These are phyloP conservation scores for Dinomys branickii DNA, from an alignment of 2,113 vertebrate species.

Conservation along the genomic window DNA sequence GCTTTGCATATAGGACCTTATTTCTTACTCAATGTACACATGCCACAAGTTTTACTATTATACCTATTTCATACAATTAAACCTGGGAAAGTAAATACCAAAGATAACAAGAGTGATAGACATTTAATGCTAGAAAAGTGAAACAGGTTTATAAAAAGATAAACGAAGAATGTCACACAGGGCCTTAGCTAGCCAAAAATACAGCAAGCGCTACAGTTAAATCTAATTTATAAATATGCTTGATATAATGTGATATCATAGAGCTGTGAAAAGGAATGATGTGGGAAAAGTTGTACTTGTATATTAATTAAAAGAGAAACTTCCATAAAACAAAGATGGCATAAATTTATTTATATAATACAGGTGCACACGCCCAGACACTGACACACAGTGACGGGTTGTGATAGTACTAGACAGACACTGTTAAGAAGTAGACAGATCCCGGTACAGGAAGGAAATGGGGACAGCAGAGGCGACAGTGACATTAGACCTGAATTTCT, in stretches of 20 bases:
- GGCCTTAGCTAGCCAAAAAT: neutral
- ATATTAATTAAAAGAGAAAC: neutral
- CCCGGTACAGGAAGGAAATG: neutral
- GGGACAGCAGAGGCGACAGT: rapidly evolving
- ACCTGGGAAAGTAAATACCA: neutral
- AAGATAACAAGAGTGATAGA: neutral
- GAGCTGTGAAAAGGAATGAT: neutral
- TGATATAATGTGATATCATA: neutral
- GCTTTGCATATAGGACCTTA: neutral
- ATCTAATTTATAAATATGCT: neutral
- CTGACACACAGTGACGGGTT: neutral
- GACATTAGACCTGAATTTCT: neutral
- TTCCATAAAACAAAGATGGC: neutral
- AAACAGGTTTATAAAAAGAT: neutral
- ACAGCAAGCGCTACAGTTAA: neutral
- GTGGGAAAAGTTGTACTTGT: neutral
- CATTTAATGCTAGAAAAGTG: neutral
- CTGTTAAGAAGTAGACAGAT: neutral
- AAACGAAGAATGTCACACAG: rapidly evolving
- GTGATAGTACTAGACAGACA: neutral
- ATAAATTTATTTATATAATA: neutral
- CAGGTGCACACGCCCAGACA: neutral
- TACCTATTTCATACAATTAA: neutral
- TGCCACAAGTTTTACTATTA: neutral
- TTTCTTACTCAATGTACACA: neutral